Percentiles rank a stretch among this genome's conserved stretches.
These are phyloP conservation scores for Arizona elegans DNA, from an alignment of 2,113 vertebrate genomes.

Conservation along the genomic window DNA sequence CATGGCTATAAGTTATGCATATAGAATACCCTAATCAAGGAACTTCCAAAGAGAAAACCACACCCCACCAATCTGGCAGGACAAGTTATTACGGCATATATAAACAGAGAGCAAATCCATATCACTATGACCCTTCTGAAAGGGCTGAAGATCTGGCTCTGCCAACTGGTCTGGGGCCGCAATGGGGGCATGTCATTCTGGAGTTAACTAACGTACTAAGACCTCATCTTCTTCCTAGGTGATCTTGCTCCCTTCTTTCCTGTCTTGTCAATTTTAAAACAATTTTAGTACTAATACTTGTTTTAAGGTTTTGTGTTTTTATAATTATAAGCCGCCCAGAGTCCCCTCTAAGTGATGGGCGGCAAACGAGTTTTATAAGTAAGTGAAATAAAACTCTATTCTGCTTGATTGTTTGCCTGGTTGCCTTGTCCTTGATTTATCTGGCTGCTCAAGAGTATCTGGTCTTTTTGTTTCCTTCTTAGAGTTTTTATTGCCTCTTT, in stretches of 20 bases:
- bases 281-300: neutral
- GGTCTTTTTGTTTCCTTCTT: neutral
- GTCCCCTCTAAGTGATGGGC: neutral
- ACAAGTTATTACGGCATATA: neutral
- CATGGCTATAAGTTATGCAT: neutral
- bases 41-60: neutral
- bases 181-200: neutral
- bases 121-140: neutral
- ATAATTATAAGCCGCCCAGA: neutral
- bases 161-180: neutral
- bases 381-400: neutral
- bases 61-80: neutral
- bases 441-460: neutral
- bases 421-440: neutral
- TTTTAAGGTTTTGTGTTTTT: neutral
- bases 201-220: neutral
- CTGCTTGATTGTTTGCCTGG: neutral
- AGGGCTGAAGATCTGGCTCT: neutral
- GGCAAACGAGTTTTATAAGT: neutral
- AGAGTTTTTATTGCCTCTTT: neutral
- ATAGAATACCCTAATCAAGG: neutral
- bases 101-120: neutral
- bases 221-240: neutral
- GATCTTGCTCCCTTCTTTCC: neutral
- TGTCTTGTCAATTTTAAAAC: neutral